Conservation (phyloP, 2,113 vertebrate species). For the Lampris incognitus region DNA sequence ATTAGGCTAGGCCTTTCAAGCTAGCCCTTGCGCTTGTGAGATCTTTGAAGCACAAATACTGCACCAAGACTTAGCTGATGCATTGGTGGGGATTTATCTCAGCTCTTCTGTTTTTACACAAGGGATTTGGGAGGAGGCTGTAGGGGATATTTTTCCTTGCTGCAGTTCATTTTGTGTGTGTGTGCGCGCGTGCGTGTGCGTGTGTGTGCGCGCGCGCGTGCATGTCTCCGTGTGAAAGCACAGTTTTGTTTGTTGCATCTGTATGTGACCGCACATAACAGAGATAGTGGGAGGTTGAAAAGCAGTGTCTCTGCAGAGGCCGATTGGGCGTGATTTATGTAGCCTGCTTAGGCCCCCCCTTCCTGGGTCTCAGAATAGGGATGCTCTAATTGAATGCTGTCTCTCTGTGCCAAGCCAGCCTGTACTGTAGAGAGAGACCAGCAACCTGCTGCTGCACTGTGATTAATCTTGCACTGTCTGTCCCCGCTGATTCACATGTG, state of each 20-base stretch:
- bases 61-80: neutral
- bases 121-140: neutral
- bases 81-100: neutral
- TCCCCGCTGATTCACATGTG: conserved; percentile 65
- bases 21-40: conserved; percentile 26
- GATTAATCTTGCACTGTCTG: conserved; percentile 49
- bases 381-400: conserved; percentile 47
- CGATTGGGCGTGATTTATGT: conserved; percentile 45
- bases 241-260: neutral
- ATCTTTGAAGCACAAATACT: conserved; percentile 12
- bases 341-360: conserved; percentile 20
- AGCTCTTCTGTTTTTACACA: neutral
- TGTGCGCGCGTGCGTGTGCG: neutral
- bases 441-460: conserved; percentile 44
- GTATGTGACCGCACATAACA: neutral
- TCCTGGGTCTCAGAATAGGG: neutral
- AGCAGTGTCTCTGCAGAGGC: conserved; percentile 22
- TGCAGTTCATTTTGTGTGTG: neutral
- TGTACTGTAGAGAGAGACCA: conserved; percentile 13
- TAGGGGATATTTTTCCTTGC: neutral
- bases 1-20: conserved; percentile 53
- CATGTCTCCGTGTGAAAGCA: neutral
- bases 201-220: neutral
- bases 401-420: conserved; percentile 20
- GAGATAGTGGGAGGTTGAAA: conserved; percentile 1